Evolutionary conservation across 2,113 vertebrate genomes (phyloP), one percentile per base, ranked within the genome.

Genomic region (Drymodes brunneopygia): DNA sequence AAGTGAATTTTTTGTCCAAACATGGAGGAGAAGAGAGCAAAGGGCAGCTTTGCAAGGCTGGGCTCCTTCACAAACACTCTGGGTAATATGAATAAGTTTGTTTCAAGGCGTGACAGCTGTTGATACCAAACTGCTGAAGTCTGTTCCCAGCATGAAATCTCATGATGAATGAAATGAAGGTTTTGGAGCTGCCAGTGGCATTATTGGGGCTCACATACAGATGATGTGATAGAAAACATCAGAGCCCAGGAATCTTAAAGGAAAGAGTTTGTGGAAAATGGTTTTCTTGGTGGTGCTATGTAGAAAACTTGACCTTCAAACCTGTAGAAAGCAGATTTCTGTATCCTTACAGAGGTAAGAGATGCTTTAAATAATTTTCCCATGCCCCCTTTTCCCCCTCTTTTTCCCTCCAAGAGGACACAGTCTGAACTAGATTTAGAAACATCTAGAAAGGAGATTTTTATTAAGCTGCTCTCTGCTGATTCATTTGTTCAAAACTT

Each of bases 111-210:
- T 64, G 72, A 77, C 94, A 95, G 95, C 69, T 94, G 89, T 69
- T 94, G 81, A 25, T 91, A 90, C 69, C 35, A 53, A 64, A 93
- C 71, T 31, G 67, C 77, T 69, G 71, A 73, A 91, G 81, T 35
- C 40, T 88, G 72, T 81, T 93, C 38, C 89, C 91, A 86, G 83
- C 36, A 33, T 73, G 91, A 66, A 95, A 95, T 82, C 47, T 92
- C 92, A 91, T 88, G 85, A 75, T 88, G 79, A 86, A 91, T 84
- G 79, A 86, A 96, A 87, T 71, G 44, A 86, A 79, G 53, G 67
- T 45, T 66, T 91, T 86, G 81, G 67, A 91, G 62, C 71, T 78
- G 83, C 61, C 66, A 81, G 64, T 80, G 36, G 5, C 1, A 2
- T 61, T 93, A 57, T 75, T 77, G 61, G 53, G 47, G 16, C 69